A percentile compares a stretch with the other conserved stretches of the same genome.
These are phyloP conservation scores for Mungos mungo DNA, from an alignment of 2,113 vertebrate genomes.

Conservation along the genomic window DNA sequence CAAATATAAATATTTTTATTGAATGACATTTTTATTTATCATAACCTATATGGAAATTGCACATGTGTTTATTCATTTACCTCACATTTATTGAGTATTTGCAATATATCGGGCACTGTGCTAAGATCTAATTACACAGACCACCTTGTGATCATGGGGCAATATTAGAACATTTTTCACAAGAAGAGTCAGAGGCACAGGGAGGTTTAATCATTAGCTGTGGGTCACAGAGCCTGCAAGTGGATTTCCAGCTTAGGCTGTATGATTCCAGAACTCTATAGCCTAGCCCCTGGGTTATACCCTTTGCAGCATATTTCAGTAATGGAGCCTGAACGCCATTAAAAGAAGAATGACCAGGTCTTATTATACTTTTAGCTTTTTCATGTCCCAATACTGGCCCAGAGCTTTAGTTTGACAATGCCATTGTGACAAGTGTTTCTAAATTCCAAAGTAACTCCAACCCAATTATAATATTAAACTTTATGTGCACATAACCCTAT, in stretches of 20 bases:
- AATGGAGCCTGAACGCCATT: background rate
- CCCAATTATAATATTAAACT: background rate
- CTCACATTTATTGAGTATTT: background rate
- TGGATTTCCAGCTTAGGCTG: background rate
- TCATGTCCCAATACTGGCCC: background rate
- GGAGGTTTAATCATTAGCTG: background rate
- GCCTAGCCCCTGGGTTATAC: background rate
- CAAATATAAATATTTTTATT: slow-evolving; percentile 16
- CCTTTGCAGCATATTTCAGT: background rate
- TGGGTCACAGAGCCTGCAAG: background rate
- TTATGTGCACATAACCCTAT: background rate
- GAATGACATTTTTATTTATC: background rate
- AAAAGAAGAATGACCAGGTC: background rate
- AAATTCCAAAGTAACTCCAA: slow-evolving; percentile 16
- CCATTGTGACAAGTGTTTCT: background rate
- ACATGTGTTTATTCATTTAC: background rate
- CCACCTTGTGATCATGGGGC: background rate
- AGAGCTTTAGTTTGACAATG: slow-evolving; percentile 17
- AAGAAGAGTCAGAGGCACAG: background rate
- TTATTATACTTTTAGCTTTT: slow-evolving; percentile 10
- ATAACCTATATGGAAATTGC: background rate
- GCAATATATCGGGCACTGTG: background rate
- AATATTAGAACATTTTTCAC: background rate
- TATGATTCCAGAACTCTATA: background rate
- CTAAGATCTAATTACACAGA: background rate